Base-by-base conservation (phyloP, 1,140 invertebrate genomes). In the Diabrotica undecimpunctata region DNA sequence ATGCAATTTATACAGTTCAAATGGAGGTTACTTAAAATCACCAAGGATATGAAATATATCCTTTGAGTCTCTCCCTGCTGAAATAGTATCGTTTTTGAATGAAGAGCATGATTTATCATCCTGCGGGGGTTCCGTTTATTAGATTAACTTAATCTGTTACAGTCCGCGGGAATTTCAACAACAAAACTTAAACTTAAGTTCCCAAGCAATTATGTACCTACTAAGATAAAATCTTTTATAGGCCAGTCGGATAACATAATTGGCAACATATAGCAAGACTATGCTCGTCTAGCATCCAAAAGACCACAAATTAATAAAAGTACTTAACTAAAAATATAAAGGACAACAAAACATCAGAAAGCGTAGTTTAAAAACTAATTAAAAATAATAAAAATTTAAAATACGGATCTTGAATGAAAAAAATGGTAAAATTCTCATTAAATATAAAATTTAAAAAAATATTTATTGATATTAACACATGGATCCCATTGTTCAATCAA, bases 61-160 rank as follows among this genome's bases (percentile, higher is more conserved):
- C 41, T 46, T 8, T 46, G 8, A 8, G 41, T 46, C 8, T 46
- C 41, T 10, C n/a, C 62, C 62, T 60, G 65, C 64, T 66, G 66
- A 71, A 71, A 69, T 65, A 66, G 65, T 65, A 63, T 69, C 66
- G 69, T 68, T 70, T 70, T 57, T 61, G 58, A 62, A 57, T 63
- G 46, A 13, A 25, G 39, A 13, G 61, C 57, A 69, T 66, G 52
- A 74, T 74, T 64, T 60, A 74, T 74, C 73, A 74, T 70, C 59
- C 60, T 59, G 61, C 73, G 67, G 73, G 73, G 72, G 71, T 62
- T 56, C 69, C 67, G 71, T 68, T 74, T 74, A 74, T 74, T 74
- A 74, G 73, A 74, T 74, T 74, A 74, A 73, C 37, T 72, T 73
- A 72, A 73, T 73, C 72, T 68, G 72, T 73, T 72, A 71, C 65